A percentile compares a stretch with the other conserved stretches of the same genome.
Evolutionary conservation across 2,113 vertebrate genomes (phyloP).

Genomic region (Mesembrinibis cayennensis): DNA sequence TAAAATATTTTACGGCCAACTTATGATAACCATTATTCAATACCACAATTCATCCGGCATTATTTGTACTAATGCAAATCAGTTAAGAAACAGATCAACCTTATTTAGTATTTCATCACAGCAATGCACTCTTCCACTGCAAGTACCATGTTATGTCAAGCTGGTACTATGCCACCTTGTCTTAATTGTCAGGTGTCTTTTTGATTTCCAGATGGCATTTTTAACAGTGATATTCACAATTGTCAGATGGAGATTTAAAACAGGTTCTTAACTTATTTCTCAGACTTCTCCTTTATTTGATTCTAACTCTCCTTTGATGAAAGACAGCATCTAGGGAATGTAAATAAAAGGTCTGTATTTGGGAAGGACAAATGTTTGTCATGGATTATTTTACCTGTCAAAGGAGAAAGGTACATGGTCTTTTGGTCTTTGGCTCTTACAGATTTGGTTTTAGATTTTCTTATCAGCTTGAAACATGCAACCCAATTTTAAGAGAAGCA

Average conservation of each 20-base stretch:
- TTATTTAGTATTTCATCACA: not conserved
- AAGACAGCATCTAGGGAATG: not conserved
- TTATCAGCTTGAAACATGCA: not conserved
- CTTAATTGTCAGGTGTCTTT: not conserved
- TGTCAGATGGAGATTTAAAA: not conserved
- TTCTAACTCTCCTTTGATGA: not conserved
- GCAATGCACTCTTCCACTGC: not conserved
- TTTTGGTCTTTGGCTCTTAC: not conserved
- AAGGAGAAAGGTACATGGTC: accelerated
- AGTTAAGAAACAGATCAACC: not conserved
- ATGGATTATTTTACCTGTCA: not conserved
- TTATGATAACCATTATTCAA: not conserved
- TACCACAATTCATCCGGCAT: not conserved
- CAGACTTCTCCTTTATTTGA: not conserved
- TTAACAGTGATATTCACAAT: not conserved
- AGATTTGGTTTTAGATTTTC: not conserved
- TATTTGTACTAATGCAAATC: not conserved
- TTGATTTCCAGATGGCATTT: not conserved
- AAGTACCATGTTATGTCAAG: not conserved
- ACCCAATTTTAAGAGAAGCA: not conserved
- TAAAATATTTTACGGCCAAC: not conserved
- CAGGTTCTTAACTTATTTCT: not conserved
- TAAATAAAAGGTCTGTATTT: not conserved
- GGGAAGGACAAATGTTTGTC: not conserved
- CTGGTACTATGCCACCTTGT: not conserved